These are phyloP conservation scores for Lucinisca nassula DNA, from an alignment of 2,888 invertebrate species.

Conservation along the genomic window DNA sequence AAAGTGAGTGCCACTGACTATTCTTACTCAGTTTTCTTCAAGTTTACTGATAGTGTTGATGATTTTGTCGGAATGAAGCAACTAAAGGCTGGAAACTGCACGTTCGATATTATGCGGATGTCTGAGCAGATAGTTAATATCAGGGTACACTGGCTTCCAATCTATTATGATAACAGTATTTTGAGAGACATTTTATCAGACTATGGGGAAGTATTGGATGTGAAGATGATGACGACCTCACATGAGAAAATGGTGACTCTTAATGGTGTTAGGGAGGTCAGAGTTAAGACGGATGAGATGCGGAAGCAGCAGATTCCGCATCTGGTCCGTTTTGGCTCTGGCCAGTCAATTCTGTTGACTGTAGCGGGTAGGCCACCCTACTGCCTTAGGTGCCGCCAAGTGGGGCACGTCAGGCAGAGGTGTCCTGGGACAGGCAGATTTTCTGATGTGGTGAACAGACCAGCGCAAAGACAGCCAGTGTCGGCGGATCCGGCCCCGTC, in stretches of 20 bases:
- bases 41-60: no score
- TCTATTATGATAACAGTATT: background rate
- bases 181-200: background rate
- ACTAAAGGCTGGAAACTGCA: no score
- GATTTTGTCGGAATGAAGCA: no score
- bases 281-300: background rate
- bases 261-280: background rate
- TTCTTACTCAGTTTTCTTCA: no score
- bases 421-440: no score
- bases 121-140: background rate
- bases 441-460: no score
- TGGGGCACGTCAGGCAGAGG: background rate
- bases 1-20: no score
- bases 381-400: background rate
- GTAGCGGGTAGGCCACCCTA: background rate
- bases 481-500: no score
- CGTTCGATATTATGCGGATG: background rate
- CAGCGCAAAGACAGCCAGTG: no score
- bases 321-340: background rate
- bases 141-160: background rate
- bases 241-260: background rate
- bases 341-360: background rate
- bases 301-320: background rate
- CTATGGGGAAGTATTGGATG: background rate
- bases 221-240: background rate